These are phyloP conservation scores for Eurystomus glaucurus DNA, from an alignment of 2,797 vertebrate genomes.

Conservation along the genomic window DNA sequence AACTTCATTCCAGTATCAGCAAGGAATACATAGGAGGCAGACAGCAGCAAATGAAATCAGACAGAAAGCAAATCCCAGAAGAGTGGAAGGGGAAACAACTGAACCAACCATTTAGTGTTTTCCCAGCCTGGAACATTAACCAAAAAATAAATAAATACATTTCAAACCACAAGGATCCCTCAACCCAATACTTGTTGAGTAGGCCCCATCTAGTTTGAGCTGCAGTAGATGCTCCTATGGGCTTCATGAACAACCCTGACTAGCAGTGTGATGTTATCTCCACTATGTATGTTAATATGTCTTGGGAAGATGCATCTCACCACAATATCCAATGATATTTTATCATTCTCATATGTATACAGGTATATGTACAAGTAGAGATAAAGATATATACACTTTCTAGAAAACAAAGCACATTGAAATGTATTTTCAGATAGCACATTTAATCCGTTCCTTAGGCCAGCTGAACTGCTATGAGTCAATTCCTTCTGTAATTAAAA, in stretches of 20 bases:
- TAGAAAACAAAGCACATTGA: background rate
- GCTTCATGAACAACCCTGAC: background rate
- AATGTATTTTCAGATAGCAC: background rate
- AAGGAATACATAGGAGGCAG: background rate
- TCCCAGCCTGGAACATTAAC: background rate
- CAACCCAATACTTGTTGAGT: background rate
- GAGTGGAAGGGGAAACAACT: background rate
- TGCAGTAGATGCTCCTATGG: background rate
- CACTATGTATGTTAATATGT: background rate
- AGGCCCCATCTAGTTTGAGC: background rate
- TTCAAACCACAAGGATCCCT: background rate
- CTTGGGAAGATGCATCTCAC: background rate
- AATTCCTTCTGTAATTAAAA: background rate
- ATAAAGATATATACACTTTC: background rate
- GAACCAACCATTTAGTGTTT: background rate
- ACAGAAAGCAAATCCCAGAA: background rate
- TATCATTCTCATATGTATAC: background rate
- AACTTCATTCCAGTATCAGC: background rate
- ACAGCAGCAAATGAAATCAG: background rate
- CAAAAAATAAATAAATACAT: background rate
- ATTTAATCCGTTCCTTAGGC: background rate
- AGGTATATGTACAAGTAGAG: background rate
- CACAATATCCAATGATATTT: background rate
- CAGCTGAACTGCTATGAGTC: background rate
- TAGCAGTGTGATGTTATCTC: background rate